A percentile compares a stretch with the other conserved stretches of the same genome.
Conservation (phyloP, 2,888 invertebrate genomes). For the Itoplectis maculator region DNA sequence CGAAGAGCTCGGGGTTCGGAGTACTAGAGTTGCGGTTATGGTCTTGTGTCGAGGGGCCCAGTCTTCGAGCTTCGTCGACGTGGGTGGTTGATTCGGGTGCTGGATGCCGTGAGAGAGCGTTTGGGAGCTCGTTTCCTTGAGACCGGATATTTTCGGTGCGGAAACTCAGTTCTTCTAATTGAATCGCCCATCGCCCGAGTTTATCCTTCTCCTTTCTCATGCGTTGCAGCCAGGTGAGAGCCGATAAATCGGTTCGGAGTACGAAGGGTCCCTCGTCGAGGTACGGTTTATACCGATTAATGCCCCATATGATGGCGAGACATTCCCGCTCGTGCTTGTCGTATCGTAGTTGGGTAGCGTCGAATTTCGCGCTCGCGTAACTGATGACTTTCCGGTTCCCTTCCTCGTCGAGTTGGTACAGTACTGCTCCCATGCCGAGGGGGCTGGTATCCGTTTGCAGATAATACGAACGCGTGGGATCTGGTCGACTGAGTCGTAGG, state of each 20-base stretch:
- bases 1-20: not conserved
- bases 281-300: slow-evolving; percentile 53
- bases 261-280: slow-evolving; percentile 67
- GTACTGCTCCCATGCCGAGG: not conserved
- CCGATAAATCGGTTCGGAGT: slow-evolving; percentile 67
- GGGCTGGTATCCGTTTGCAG: slow-evolving; percentile 52
- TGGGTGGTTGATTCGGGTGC: not conserved
- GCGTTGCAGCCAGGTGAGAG: slow-evolving; percentile 66
- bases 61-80: not conserved
- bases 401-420: not conserved
- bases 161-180: slow-evolving; percentile 68
- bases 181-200: slow-evolving; percentile 67
- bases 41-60: not conserved
- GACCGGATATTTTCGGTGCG: slow-evolving; percentile 63
- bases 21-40: not conserved
- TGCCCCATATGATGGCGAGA: not conserved
- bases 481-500: slow-evolving; percentile 16
- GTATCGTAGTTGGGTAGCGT: not conserved
- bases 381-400: not conserved
- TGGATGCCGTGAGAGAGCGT: slow-evolving; percentile 67
- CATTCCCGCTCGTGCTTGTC: not conserved
- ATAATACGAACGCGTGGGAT: slow-evolving; percentile 1
- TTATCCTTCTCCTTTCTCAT: slow-evolving; percentile 66
- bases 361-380: slow-evolving; percentile 18
- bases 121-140: slow-evolving; percentile 66